phyloP scores from a whole-genome alignment of 2,113 vertebrate genomes.

The Phodopus roborovskii region DNA sequence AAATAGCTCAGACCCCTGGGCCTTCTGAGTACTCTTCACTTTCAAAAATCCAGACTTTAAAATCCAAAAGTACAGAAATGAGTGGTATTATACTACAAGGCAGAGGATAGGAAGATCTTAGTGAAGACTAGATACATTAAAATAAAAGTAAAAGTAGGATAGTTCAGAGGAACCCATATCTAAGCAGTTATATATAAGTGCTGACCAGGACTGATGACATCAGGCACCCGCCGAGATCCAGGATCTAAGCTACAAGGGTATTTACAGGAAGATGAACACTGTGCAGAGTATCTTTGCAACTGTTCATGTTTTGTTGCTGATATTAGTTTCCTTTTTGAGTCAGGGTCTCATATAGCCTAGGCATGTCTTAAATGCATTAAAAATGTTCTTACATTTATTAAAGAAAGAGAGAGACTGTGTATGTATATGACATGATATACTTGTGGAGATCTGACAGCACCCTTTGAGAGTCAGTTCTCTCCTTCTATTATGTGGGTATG shows the following conservation, averaged over 20 bases:
- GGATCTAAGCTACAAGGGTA: neutral
- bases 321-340: neutral
- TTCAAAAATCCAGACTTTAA: conserved; percentile 51
- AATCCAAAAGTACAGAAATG: neutral
- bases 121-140: neutral
- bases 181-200: neutral
- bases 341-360: neutral
- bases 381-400: neutral
- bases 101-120: neutral
- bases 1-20: neutral
- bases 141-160: neutral
- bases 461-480: neutral
- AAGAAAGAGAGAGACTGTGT: no score
- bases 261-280: neutral
- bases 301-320: neutral
- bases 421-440: neutral
- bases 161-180: neutral
- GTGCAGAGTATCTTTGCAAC: neutral
- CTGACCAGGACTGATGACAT: neutral
- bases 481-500: neutral
- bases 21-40: conserved; percentile 33
- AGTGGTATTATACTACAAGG: conserved; percentile 12
- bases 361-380: neutral
- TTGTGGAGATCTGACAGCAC: neutral
- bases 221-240: neutral